Evolutionary conservation across 1,140 invertebrate genomes (phyloP), one percentile per base, ranked within the genome.

Genomic region (Ectropis grisescens): DNA sequence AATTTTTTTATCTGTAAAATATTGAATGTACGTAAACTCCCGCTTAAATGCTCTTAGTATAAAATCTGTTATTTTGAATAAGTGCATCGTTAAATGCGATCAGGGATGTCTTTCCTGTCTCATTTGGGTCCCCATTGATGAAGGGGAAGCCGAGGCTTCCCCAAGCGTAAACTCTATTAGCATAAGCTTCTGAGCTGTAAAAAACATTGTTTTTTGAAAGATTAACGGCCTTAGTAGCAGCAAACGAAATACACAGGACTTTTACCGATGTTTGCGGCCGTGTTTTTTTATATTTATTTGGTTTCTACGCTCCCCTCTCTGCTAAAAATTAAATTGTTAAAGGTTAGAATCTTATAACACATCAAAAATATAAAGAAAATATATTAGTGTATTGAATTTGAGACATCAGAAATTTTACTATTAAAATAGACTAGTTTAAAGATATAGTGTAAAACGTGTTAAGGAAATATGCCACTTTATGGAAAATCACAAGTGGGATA

Each of bases 301-400:
- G 55, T 19, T 56, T 65, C 65, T 82, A 82, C 45, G 75, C 66
- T 76, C 72, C 79, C 79, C 82, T 81, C 68, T 62, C 78, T 50
- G 74, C 81, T 82, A 82, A 78, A 74, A 82, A 78, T 66, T 43
- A 82, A 82, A 80, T 64, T 68, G 57, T 68, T 68, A 60, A 61
- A 37, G 31, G 57, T 70, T 74, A 74, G 8, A 19, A 19, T 4
- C 16, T 50, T 52, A 50, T 32, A 36, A 42, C 16, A 16, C 44
- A 34, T 15, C 36, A 44, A 14, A 19, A 30, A 34, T 34, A 41
- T 30, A 41, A 33, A 33, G 10, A 37, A 42, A 25, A 23, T 39
- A 19, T 33, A 40, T 40, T 40, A 33, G 33, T 40, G 16, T 19
- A 19, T 19, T 19, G 16, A 19, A 8, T 19, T 19, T n/a, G n/a